Evolutionary conservation across 2,888 invertebrate species (phyloP).

Genomic region (Gisinianus flammeolus): DNA sequence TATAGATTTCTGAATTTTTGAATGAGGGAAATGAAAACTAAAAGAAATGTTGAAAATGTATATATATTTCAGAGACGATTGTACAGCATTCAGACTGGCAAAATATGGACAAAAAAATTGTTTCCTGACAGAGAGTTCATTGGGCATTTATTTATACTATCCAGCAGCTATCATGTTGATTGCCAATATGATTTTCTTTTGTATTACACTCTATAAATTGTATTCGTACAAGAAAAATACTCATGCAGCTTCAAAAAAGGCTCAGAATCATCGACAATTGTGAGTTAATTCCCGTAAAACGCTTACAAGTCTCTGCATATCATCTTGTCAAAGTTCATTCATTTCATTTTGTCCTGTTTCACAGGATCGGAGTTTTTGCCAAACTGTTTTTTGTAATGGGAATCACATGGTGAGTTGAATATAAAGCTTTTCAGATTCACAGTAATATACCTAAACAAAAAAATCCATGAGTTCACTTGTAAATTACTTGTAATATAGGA

Average conservation of each 20-base stretch:
- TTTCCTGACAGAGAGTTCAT: conserved; percentile 5
- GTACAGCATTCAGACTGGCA: conserved; percentile 7
- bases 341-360: not conserved
- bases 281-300: not conserved
- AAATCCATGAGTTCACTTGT: not conserved
- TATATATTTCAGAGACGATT: not conserved
- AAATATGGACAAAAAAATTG: conserved; percentile 21
- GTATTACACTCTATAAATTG: conserved; percentile 26
- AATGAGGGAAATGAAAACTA: no score
- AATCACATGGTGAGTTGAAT: conserved; percentile 44
- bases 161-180: conserved; percentile 11
- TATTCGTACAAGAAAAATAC: conserved; percentile 27
- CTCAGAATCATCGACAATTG: conserved; percentile 14
- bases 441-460: no score
- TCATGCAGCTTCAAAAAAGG: conserved; percentile 15
- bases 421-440: no score
- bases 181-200: conserved; percentile 28
- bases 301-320: not conserved
- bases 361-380: conserved; percentile 46
- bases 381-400: conserved; percentile 55
- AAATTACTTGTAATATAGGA: conserved; percentile 9
- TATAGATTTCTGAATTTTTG: no score
- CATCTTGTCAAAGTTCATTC: not conserved
- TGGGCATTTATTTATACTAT: conserved; percentile 30
- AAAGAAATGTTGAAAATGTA: not conserved